Conservation (phyloP, 2,113 vertebrate genomes). For the Rhinogobius similis region DNA sequence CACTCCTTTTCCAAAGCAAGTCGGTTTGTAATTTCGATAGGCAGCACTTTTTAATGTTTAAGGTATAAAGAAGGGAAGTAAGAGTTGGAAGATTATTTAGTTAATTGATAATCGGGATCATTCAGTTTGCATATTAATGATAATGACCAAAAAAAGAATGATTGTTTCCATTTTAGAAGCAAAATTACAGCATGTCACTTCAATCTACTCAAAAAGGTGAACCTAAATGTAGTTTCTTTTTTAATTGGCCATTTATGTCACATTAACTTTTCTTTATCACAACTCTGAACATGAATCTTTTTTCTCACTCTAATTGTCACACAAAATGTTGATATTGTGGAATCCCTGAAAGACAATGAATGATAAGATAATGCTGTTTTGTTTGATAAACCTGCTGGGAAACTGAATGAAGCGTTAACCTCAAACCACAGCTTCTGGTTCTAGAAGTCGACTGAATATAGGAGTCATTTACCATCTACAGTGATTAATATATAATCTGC, state of each 20-base stretch:
- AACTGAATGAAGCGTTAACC: slow-evolving; percentile 51
- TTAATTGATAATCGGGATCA: no score
- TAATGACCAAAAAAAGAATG: background rate
- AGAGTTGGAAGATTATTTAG: no score
- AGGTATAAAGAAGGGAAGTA: no score
- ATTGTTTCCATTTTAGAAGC: no score
- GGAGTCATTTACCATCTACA: slow-evolving; percentile 60
- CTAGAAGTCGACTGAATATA: slow-evolving; percentile 46
- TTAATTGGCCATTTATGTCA: no score
- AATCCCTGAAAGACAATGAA: background rate
- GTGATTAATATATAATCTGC: slow-evolving; percentile 46
- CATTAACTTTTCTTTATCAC: no score
- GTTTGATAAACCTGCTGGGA: slow-evolving; percentile 70
- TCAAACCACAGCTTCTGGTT: slow-evolving; percentile 62
- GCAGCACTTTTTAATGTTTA: background rate
- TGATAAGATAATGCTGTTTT: slow-evolving; percentile 12
- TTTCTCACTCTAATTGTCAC: no score
- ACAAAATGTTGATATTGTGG: background rate
- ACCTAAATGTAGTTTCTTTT: no score
- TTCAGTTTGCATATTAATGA: background rate
- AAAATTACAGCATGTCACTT: no score
- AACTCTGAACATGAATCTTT: no score
- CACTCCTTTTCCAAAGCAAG: background rate
- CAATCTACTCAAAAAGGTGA: no score
- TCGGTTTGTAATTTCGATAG: slow-evolving; percentile 3